These are phyloP conservation scores for Linnaemya tessellans DNA, from an alignment of 2,888 invertebrate species.

Conservation along the genomic window DNA sequence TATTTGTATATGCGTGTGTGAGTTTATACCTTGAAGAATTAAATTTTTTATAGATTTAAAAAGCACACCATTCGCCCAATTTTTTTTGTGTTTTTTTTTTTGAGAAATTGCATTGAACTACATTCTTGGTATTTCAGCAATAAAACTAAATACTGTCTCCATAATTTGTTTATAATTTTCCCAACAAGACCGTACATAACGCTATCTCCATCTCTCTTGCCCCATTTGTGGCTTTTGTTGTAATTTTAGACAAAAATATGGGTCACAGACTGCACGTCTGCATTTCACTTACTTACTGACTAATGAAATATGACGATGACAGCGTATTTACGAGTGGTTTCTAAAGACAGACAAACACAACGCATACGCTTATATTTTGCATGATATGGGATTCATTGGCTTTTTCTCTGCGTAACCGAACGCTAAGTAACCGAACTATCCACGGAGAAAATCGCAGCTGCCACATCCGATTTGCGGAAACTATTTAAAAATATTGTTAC, in stretches of 20 bases:
- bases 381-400: not conserved
- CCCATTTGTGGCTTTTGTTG: constrained; percentile 35
- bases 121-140: not conserved
- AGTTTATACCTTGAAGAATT: too few relatives aligned
- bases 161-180: constrained; percentile 1
- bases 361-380: too few relatives aligned
- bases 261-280: constrained; percentile 71
- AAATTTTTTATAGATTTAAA: too few relatives aligned
- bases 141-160: not conserved
- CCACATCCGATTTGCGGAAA: too few relatives aligned
- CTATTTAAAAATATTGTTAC: too few relatives aligned
- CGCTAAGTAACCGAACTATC: too few relatives aligned
- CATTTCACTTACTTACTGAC: constrained; percentile 35
- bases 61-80: too few relatives aligned
- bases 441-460: too few relatives aligned
- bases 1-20: too few relatives aligned
- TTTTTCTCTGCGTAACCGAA: too few relatives aligned
- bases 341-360: not conserved
- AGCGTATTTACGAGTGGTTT: not conserved
- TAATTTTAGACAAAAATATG: constrained; percentile 61
- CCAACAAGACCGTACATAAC: constrained; percentile 30
- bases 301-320: constrained; percentile 26
- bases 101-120: too few relatives aligned
- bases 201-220: constrained; percentile 20
- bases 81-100: too few relatives aligned